These are phyloP conservation scores for Myoxocephalus aenaeus DNA, from an alignment of 2,797 vertebrate genomes.

Conservation along the genomic window DNA sequence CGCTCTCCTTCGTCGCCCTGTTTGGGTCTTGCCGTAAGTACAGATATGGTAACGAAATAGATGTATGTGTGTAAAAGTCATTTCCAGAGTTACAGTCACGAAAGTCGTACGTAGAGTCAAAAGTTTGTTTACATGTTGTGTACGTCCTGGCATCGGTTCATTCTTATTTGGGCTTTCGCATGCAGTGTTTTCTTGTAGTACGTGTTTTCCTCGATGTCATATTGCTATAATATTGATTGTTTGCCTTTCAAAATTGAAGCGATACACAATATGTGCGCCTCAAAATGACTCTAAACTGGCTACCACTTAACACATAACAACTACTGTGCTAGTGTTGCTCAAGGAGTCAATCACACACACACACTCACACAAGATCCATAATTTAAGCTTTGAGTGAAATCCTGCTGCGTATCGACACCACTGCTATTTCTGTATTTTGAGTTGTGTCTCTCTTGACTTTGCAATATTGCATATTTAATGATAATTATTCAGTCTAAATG, in stretches of 20 bases:
- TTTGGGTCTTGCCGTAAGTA: slow-evolving; percentile 36
- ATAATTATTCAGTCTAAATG: neutral
- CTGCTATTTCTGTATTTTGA: neutral
- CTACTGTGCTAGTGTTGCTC: neutral
- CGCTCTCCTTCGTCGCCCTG: slow-evolving; percentile 34
- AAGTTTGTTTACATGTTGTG: neutral
- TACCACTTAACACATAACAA: neutral
- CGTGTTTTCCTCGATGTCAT: neutral
- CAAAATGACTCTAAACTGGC: neutral
- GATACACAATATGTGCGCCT: neutral
- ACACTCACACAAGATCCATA: too few species aligned
- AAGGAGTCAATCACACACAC: neutral
- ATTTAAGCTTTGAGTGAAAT: too few species aligned
- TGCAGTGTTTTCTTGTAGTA: fast-evolving
- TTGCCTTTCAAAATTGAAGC: neutral
- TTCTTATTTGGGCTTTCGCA: neutral
- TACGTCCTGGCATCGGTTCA: too few species aligned
- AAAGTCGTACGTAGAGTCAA: slow-evolving; percentile 45
- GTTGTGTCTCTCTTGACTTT: neutral
- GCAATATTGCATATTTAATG: neutral
- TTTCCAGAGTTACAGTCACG: neutral
- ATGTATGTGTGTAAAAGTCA: neutral
- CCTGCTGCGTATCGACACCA: too few species aligned
- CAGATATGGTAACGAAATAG: neutral
- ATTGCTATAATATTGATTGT: neutral